A percentile compares a stretch with the other conserved stretches of the same genome.
Conservation (phyloP, 2,888 invertebrate genomes). For the Aleiodes leptofemur region DNA sequence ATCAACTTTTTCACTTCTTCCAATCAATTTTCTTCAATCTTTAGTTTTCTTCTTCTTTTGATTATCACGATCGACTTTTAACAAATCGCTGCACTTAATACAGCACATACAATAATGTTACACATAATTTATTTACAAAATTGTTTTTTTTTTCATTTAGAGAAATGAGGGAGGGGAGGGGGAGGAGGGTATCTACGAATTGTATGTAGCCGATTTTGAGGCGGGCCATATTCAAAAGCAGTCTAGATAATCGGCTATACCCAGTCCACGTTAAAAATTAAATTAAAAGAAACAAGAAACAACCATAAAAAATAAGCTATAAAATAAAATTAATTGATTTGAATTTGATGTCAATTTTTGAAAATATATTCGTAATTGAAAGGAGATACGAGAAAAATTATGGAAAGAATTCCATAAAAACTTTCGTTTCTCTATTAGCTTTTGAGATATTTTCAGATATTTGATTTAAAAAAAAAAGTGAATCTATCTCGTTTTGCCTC, state of each 20-base stretch:
- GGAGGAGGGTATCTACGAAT: slow-evolving; percentile 14
- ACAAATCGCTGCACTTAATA: slow-evolving; percentile 18
- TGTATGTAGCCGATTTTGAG: slow-evolving; percentile 28
- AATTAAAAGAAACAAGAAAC: too few relatives aligned
- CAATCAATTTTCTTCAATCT: slow-evolving; percentile 14
- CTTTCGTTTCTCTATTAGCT: too few relatives aligned
- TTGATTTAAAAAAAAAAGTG: too few relatives aligned
- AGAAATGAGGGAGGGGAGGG: not conserved
- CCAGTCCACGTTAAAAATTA: slow-evolving; percentile 20
- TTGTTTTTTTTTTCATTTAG: not conserved
- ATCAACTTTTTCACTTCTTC: slow-evolving; percentile 4
- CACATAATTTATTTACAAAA: slow-evolving; percentile 19
- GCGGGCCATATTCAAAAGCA: slow-evolving; percentile 31
- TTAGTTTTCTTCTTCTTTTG: slow-evolving; percentile 3
- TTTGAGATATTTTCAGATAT: too few relatives aligned
- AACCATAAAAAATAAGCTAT: not conserved
- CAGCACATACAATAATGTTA: slow-evolving; percentile 30
- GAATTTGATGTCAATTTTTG: too few relatives aligned
- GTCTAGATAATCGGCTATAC: slow-evolving; percentile 30
- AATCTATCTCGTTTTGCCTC: too few relatives aligned
- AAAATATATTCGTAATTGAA: too few relatives aligned
- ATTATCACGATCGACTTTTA: slow-evolving; percentile 33
- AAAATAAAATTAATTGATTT: not conserved
- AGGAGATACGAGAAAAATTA: too few relatives aligned
- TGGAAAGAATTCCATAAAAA: too few relatives aligned